phyloP scores from a whole-genome alignment of 2,113 vertebrate genomes.

The Tachuris rubrigastra region DNA sequence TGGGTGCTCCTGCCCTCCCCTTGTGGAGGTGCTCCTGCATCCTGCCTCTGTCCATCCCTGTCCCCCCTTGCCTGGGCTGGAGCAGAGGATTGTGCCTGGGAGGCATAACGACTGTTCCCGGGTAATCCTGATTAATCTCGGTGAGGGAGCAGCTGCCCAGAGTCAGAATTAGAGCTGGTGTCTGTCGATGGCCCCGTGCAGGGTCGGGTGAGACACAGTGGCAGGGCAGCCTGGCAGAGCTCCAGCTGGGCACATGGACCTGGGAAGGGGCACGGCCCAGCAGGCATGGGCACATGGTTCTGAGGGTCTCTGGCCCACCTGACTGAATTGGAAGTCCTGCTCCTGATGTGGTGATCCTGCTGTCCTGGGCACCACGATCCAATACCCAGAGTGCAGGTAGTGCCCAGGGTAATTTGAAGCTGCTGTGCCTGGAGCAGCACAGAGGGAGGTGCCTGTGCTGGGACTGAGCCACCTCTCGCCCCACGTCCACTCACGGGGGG shows the following conservation, averaged over 20 bases:
- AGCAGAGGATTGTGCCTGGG: neutral
- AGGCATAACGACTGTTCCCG: neutral
- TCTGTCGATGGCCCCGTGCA: neutral
- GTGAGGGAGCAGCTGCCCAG: slow-evolving; percentile 7
- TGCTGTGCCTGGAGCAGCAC: neutral
- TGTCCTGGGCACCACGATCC: rapidly evolving
- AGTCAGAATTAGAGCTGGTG: slow-evolving; percentile 9
- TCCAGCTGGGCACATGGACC: neutral
- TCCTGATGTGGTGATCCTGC: neutral
- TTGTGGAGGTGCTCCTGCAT: neutral
- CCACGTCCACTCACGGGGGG: neutral
- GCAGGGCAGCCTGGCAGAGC: neutral
- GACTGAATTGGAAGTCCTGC: neutral
- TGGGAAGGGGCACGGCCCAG: neutral
- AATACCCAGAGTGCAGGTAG: neutral
- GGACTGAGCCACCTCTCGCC: neutral
- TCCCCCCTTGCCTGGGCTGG: neutral
- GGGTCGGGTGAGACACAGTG: rapidly evolving
- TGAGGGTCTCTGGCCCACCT: neutral
- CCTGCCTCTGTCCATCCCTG: neutral
- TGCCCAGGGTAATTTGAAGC: neutral
- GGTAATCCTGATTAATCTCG: slow-evolving; percentile 57
- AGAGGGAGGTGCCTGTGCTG: neutral
- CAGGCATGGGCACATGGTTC: neutral
- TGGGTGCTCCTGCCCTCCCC: neutral